Evolutionary conservation across 2,888 invertebrate species (phyloP).

Genomic region (Plemyria rubiginata): DNA sequence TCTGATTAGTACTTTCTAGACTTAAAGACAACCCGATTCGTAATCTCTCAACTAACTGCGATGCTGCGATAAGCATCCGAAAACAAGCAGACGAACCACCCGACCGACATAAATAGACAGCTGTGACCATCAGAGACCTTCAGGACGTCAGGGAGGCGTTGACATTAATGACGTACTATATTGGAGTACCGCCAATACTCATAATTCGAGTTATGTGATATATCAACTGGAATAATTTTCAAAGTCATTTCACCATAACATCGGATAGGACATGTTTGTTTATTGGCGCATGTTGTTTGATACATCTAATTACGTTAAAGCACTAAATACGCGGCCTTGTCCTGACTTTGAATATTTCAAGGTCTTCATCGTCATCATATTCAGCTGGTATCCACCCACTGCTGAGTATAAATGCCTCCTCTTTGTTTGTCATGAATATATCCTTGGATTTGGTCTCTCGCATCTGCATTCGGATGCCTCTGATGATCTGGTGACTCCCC

Average conservation of each 20-base stretch:
- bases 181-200: slow-evolving; percentile 43
- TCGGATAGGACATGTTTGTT: slow-evolving; percentile 18
- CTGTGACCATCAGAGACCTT: slow-evolving; percentile 45
- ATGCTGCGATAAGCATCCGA: slow-evolving; percentile 7
- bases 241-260: background rate
- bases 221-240: slow-evolving; percentile 26
- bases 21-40: background rate
- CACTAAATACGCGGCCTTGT: background rate
- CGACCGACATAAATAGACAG: slow-evolving; percentile 44
- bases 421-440: background rate
- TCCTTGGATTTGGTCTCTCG: too few relatives aligned
- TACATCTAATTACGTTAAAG: slow-evolving; percentile 3
- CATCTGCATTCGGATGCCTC: too few relatives aligned
- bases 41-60: background rate
- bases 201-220: slow-evolving; percentile 26
- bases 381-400: too few relatives aligned
- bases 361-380: background rate
- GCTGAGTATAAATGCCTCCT: background rate
- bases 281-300: slow-evolving; percentile 5
- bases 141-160: slow-evolving; percentile 52
- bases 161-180: slow-evolving; percentile 53
- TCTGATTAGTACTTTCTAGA: background rate
- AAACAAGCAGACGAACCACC: slow-evolving; percentile 25
- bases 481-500: too few relatives aligned
- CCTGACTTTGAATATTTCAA: slow-evolving; percentile 13